Percentiles rank a stretch among this genome's conserved stretches.
Conservation (phyloP, 2,113 vertebrate species). For the Lophochroa leadbeateri region DNA sequence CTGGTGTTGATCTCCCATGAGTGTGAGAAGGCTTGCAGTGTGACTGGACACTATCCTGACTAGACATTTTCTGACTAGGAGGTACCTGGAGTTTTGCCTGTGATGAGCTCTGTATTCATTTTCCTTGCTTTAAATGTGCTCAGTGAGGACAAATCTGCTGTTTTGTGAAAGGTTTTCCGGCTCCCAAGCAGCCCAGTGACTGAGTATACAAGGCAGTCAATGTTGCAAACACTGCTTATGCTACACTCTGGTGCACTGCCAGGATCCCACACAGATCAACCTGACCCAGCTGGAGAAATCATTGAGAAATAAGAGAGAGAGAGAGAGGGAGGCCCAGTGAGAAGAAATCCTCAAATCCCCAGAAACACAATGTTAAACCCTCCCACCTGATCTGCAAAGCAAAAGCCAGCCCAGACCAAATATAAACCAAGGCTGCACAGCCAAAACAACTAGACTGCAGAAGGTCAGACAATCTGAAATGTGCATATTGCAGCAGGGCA, state of each 20-base stretch:
- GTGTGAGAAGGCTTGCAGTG: background rate
- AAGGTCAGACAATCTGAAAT: slow-evolving; percentile 70
- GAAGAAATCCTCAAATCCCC: slow-evolving; percentile 54
- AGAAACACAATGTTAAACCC: slow-evolving; percentile 58
- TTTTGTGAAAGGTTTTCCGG: slow-evolving; percentile 33
- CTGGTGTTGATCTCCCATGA: background rate
- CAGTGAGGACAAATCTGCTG: background rate
- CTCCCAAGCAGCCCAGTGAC: background rate
- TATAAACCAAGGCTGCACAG: slow-evolving; percentile 68
- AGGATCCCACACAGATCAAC: slow-evolving; percentile 63
- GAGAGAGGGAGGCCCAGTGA: background rate
- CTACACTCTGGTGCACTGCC: slow-evolving; percentile 43
- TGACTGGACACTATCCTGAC: background rate
- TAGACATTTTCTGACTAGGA: background rate
- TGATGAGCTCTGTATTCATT: background rate
- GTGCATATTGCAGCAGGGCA: background rate
- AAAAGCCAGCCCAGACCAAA: slow-evolving; percentile 61
- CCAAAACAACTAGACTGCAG: slow-evolving; percentile 65
- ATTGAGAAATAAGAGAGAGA: slow-evolving; percentile 48
- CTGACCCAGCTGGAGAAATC: slow-evolving; percentile 54
- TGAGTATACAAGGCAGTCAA: slow-evolving; percentile 7
- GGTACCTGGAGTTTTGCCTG: background rate
- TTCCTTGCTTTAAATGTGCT: background rate
- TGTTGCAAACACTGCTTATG: slow-evolving; percentile 39
- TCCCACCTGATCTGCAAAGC: slow-evolving; percentile 67